Conservation (phyloP, 2,113 vertebrate genomes). For the Butastur rufipennis region DNA sequence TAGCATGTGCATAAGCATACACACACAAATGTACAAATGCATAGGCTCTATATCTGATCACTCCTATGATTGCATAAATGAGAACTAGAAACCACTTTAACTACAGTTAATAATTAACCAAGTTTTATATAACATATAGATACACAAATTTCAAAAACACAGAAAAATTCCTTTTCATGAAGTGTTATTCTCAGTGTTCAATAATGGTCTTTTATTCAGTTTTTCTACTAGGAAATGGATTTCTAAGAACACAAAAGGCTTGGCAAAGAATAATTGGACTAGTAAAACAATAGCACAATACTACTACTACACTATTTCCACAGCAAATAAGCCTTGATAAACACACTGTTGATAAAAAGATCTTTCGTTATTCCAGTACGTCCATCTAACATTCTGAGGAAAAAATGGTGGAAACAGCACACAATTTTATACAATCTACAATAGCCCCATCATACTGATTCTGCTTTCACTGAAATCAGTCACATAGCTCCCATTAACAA, state of each 20-base stretch:
- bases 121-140: neutral
- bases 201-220: fast-evolving
- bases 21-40: neutral
- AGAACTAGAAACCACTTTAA: neutral
- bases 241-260: neutral
- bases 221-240: neutral
- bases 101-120: neutral
- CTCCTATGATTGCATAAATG: neutral
- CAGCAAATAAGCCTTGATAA: neutral
- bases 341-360: neutral
- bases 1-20: neutral
- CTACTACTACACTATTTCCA: neutral
- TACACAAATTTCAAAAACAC: neutral
- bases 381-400: neutral
- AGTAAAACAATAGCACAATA: neutral
- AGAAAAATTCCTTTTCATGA: neutral
- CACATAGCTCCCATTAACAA: neutral
- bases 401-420: neutral
- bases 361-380: neutral
- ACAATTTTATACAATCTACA: neutral
- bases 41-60: neutral
- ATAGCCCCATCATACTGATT: neutral
- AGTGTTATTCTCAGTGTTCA: neutral
- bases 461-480: neutral
- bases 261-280: neutral